Evolutionary conservation across 92 coral and sea anemone genomes (phyloP).

Genomic region (Porites evermanni): DNA sequence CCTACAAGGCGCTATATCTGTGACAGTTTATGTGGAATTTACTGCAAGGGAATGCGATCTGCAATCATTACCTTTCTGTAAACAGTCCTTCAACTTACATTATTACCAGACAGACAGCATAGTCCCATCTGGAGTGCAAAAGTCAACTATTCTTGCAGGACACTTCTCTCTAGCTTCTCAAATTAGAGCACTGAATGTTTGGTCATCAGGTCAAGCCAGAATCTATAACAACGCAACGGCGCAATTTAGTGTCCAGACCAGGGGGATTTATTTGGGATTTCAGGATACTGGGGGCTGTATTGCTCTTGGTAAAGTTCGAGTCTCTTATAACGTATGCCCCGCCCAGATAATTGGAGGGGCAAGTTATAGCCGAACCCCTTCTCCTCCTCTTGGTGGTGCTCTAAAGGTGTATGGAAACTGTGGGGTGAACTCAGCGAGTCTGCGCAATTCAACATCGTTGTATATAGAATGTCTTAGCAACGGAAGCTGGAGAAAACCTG

Average conservation of each 20-base stretch:
- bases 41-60: slow-evolving; percentile 68
- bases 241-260: slow-evolving; percentile 32
- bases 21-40: slow-evolving; percentile 62
- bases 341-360: slow-evolving; percentile 46
- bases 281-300: slow-evolving; percentile 78
- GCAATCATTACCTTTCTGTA: slow-evolving; percentile 57
- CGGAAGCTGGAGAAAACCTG: slow-evolving; percentile 42
- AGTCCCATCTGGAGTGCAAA: slow-evolving; percentile 44
- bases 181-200: slow-evolving; percentile 46
- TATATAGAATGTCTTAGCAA: slow-evolving; percentile 49
- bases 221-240: slow-evolving; percentile 49
- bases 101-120: slow-evolving; percentile 41
- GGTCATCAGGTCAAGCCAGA: slow-evolving; percentile 52
- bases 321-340: slow-evolving; percentile 59
- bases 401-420: slow-evolving; percentile 59
- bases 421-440: slow-evolving; percentile 45
- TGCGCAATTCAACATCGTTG: slow-evolving; percentile 15
- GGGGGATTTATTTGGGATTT: slow-evolving; percentile 68
- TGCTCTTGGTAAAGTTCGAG: slow-evolving; percentile 56
- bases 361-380: slow-evolving; percentile 45
- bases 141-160: slow-evolving; percentile 38
- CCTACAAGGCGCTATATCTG: slow-evolving; percentile 56
- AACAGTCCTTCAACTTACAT: slow-evolving; percentile 52
- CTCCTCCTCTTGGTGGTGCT: slow-evolving; percentile 52
- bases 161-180: slow-evolving; percentile 51